Percentiles rank a stretch among this genome's conserved stretches.
Conservation (phyloP, 2,113 vertebrate species). For the Lichenostomus cassidix region DNA sequence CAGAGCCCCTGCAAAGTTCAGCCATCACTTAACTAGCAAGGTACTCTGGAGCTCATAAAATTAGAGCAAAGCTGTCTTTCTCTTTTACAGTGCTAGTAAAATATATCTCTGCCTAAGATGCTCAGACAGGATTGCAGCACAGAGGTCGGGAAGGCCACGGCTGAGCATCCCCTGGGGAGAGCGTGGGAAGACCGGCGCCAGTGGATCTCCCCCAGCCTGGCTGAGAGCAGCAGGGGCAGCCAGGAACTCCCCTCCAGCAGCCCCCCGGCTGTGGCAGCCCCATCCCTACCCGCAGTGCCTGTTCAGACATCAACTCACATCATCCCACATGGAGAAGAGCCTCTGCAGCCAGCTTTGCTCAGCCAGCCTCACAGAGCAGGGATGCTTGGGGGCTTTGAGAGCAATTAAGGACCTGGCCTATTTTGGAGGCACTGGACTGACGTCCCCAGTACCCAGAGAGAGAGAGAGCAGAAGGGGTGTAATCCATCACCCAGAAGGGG, state of each 20-base stretch:
- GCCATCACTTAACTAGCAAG: not conserved
- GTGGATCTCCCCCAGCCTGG: accelerated
- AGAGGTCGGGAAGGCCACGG: not conserved
- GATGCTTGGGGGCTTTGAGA: not conserved
- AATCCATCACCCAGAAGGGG: not conserved
- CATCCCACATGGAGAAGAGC: not conserved
- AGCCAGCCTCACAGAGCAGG: not conserved
- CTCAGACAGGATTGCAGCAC: not conserved
- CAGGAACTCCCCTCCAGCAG: not conserved
- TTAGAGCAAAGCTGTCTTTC: not conserved
- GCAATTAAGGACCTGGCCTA: not conserved
- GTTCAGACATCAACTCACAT: not conserved
- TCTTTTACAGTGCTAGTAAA: not conserved
- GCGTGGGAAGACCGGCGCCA: not conserved
- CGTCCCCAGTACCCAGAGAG: not conserved
- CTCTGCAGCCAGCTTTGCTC: not conserved
- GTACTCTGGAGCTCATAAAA: not conserved
- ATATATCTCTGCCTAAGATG: not conserved
- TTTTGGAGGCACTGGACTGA: not conserved
- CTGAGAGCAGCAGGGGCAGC: not conserved
- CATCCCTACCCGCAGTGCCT: not conserved
- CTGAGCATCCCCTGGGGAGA: not conserved
- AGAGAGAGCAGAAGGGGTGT: not conserved
- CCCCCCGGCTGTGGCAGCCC: not conserved
- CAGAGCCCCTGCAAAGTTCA: not conserved